Percentiles rank a stretch among this genome's conserved stretches.
Evolutionary conservation across 37 sponge, comb jelly and placozoan genomes (phyloP).

Genomic region (Ianthella basta): DNA sequence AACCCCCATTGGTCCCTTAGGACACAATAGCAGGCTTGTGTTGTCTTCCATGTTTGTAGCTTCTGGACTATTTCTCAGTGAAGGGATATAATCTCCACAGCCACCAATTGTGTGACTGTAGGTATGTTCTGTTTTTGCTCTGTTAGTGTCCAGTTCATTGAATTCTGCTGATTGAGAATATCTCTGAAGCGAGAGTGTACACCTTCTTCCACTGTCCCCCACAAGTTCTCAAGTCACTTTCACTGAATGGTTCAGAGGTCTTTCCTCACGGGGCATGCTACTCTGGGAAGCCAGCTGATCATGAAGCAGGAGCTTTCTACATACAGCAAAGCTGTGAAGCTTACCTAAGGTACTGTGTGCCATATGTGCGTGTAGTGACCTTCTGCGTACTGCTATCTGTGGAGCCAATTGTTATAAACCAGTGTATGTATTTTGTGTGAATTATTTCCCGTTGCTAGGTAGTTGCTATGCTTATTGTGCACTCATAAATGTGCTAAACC

Average conservation of each 20-base stretch:
- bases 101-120: slow-evolving; percentile 31
- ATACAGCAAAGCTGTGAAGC: neutral
- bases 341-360: neutral
- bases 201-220: slow-evolving; percentile 24
- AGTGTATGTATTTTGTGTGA: no score
- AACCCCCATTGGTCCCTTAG: no score
- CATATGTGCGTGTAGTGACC: neutral
- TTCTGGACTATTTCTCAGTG: no score
- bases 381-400: no score
- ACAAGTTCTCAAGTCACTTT: neutral
- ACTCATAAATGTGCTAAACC: no score
- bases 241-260: neutral
- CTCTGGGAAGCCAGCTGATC: neutral
- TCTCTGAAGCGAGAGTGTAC: neutral
- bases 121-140: neutral
- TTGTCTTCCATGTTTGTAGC: no score
- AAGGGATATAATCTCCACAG: no score
- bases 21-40: no score
- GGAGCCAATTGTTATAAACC: no score
- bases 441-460: no score
- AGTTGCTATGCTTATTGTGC: no score
- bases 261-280: neutral
- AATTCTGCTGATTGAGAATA: neutral
- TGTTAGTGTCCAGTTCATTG: neutral
- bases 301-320: slow-evolving; percentile 15